phyloP scores from a whole-genome alignment of 1,140 invertebrate genomes.

The Apis florea region DNA sequence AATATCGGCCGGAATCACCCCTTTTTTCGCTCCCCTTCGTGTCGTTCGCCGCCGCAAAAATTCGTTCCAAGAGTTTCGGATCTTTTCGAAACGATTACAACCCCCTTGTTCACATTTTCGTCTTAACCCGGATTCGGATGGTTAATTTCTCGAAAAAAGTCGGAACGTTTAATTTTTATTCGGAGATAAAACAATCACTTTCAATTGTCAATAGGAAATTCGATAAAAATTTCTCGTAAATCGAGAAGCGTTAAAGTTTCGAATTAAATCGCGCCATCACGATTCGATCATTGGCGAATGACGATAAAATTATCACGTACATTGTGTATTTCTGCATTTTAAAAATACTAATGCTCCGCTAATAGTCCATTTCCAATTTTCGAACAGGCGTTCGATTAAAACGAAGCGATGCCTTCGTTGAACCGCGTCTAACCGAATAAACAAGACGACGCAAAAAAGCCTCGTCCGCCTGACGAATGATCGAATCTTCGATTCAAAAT shows the following conservation, averaged over 20 bases:
- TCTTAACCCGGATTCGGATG: not conserved
- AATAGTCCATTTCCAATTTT: not conserved
- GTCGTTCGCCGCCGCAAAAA: not conserved
- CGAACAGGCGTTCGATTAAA: slow-evolving; percentile 17
- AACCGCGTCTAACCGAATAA: slow-evolving; percentile 20
- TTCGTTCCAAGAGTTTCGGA: not conserved
- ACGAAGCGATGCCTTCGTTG: slow-evolving; percentile 5
- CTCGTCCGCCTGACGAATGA: not conserved
- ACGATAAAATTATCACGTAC: not conserved
- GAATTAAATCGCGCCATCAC: not conserved
- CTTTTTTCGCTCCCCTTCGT: not conserved
- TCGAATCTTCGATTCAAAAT: slow-evolving; percentile 27
- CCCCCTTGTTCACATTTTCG: not conserved
- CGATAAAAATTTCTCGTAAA: not conserved
- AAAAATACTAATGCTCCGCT: not conserved
- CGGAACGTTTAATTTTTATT: not conserved
- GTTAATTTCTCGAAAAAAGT: not conserved
- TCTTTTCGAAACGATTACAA: not conserved
- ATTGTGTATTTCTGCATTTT: not conserved
- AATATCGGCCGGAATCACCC: not conserved
- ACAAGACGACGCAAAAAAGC: slow-evolving; percentile 11
- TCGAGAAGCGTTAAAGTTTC: not conserved
- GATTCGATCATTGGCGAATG: not conserved
- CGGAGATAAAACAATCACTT: no score
- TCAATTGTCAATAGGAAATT: not conserved